Percentiles rank a stretch among this genome's conserved stretches.
Evolutionary conservation across 2,113 vertebrate genomes (phyloP).

Genomic region (Formicarius rufipectus): DNA sequence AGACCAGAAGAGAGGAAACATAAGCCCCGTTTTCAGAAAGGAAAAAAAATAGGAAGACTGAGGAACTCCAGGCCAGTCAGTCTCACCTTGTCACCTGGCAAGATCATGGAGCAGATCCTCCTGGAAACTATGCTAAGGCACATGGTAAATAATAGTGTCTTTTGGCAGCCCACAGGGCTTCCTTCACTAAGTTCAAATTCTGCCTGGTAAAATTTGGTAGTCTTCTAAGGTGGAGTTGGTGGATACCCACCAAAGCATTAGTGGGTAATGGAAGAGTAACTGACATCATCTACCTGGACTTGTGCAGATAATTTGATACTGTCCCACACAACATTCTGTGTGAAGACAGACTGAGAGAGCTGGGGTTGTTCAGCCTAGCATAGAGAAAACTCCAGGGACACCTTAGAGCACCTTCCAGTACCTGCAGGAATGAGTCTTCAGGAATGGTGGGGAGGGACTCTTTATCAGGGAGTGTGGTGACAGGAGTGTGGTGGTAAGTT

Average conservation of each 20-base stretch:
- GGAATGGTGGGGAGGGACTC: neutral
- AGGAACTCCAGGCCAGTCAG: neutral
- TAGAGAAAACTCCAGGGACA: neutral
- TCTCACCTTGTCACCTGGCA: neutral
- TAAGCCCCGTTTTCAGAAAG: neutral
- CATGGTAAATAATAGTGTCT: neutral
- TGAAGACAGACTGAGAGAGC: neutral
- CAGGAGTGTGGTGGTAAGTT: neutral
- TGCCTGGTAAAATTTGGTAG: neutral
- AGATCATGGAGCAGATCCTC: neutral
- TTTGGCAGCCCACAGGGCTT: neutral
- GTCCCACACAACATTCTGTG: neutral
- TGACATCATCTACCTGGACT: neutral
- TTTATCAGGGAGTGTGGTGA: neutral
- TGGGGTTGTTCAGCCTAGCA: neutral
- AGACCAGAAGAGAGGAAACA: neutral
- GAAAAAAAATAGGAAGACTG: neutral
- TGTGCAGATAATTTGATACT: neutral
- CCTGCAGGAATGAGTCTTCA: neutral
- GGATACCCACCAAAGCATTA: neutral
- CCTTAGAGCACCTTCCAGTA: neutral
- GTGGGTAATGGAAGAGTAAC: neutral
- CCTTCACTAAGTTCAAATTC: neutral
- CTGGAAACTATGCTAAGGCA: neutral
- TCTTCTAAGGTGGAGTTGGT: neutral